Percentiles rank a stretch among this genome's conserved stretches.
These are phyloP conservation scores for Malaclemys terrapin DNA, from an alignment of 2,113 vertebrate species.

Conservation along the genomic window DNA sequence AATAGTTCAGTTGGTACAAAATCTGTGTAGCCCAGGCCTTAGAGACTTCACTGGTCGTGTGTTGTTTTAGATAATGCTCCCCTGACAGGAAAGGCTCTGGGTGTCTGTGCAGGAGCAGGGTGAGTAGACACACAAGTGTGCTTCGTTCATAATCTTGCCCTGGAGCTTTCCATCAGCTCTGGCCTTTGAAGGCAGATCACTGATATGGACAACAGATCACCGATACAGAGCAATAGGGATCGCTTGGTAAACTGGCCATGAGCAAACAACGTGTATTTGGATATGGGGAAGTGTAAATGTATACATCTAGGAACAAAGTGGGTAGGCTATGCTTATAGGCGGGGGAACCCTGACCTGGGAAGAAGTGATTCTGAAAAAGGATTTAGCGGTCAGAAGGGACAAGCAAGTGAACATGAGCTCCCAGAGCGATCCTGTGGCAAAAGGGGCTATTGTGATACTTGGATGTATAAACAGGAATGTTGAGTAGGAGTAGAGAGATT, in stretches of 20 bases:
- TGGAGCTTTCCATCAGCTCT: not conserved
- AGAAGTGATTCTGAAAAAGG: not conserved
- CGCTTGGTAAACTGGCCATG: not conserved
- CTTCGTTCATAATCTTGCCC: not conserved
- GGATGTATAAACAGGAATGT: accelerated
- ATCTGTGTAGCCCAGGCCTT: too few species aligned
- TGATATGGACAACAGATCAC: not conserved
- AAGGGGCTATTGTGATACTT: not conserved
- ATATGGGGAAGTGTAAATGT: accelerated
- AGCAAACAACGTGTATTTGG: not conserved
- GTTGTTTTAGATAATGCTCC: not conserved
- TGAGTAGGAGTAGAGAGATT: not conserved
- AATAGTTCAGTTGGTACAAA: not conserved
- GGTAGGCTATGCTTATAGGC: not conserved
- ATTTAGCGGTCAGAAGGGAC: not conserved
- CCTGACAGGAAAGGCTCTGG: accelerated
- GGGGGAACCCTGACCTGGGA: too few species aligned
- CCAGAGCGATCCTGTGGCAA: not conserved
- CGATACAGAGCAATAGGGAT: not conserved
- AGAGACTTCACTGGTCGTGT: not conserved
- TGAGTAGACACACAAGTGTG: not conserved
- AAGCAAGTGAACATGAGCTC: not conserved
- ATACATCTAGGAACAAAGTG: not conserved
- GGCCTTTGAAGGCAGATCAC: not conserved
- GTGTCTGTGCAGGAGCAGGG: not conserved